Evolutionary conservation across 1,140 invertebrate genomes (phyloP), one percentile per base, ranked within the genome.

Genomic region (Ganaspis sp.): DNA sequence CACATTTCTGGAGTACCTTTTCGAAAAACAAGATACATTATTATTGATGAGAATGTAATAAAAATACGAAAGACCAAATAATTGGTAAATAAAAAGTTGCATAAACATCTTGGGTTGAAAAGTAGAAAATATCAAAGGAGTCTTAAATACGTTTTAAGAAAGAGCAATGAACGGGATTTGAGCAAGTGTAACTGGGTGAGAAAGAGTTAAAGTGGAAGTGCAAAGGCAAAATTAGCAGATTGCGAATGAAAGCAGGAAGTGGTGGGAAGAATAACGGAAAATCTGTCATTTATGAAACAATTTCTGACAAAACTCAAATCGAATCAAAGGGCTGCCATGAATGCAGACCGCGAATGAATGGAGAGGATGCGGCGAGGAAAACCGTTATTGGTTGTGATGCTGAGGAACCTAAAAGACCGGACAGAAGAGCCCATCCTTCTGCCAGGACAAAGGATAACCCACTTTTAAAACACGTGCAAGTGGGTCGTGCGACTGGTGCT

Each of bases 391-490:
- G 23, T 74, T 72, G 45, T 49, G 45, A 49, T 49, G 45, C 45
- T 49, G 72, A 78, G 73, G 76, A 84, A 78, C 77, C 73, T 75
- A 76, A 85, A 85, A 81, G 74, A 72, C 76, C 70, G 76, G 64
- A 74, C 78, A 49, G n/a, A 17, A 49, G 72, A 73, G 58, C 75
- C n/a, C 64, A 40, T 26, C 80, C 69, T 82, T 70, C 70, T 64
- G 69, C 42, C 70, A 38, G 58, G 72, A 85, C 82, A 84, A 86
- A 85, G 79, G 81, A 80, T 85, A 85, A 85, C 77, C 80, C 71
- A 83, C 79, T 85, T 85, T 74, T 71, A 73, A 58, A 64, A 42
- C 75, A 75, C 75, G 78, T 76, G 74, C 76, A 81, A 80, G 58
- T 79, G 70, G 78, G 78, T 81, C 84, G 77, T 70, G 69, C 70